Conservation (phyloP, 2,797 vertebrate genomes). For the Eremophila alpestris region DNA sequence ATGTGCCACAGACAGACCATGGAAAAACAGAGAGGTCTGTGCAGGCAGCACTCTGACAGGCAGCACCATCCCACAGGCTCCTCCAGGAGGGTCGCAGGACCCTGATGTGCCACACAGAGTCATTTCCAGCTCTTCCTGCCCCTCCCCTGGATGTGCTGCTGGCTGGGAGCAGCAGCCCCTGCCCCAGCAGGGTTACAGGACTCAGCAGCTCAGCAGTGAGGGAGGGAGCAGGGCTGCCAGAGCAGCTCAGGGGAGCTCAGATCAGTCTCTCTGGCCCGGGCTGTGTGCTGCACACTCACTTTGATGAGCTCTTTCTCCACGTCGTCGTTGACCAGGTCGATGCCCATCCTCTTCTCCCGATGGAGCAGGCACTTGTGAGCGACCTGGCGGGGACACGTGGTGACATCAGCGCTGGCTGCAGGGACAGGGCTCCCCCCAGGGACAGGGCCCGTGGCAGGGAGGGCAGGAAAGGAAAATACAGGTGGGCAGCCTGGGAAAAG, state of each 20-base stretch:
- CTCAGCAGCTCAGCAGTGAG: not conserved
- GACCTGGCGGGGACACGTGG: conserved; percentile 74
- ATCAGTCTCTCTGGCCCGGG: not conserved
- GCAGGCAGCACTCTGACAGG: not conserved
- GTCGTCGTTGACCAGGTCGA: conserved; percentile 89
- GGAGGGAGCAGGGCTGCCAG: not conserved
- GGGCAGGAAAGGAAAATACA: fast-evolving
- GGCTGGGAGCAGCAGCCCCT: not conserved
- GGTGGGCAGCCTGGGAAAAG: no score
- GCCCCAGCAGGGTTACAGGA: not conserved
- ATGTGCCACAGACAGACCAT: not conserved
- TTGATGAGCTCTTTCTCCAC: conserved; percentile 89
- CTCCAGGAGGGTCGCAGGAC: not conserved
- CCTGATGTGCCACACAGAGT: not conserved
- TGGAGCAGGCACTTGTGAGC: conserved; percentile 92
- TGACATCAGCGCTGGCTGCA: not conserved
- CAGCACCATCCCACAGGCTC: not conserved
- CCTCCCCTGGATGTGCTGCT: fast-evolving
- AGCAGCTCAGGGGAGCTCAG: not conserved
- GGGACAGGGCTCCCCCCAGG: not conserved
- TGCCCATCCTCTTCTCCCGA: conserved; percentile 93
- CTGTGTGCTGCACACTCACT: conserved; percentile 65
- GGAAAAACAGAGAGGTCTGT: not conserved
- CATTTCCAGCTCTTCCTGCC: not conserved
- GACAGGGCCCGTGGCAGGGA: not conserved